Base-by-base conservation (phyloP, 2,797 vertebrate genomes). In the Antennarius maculatus region DNA sequence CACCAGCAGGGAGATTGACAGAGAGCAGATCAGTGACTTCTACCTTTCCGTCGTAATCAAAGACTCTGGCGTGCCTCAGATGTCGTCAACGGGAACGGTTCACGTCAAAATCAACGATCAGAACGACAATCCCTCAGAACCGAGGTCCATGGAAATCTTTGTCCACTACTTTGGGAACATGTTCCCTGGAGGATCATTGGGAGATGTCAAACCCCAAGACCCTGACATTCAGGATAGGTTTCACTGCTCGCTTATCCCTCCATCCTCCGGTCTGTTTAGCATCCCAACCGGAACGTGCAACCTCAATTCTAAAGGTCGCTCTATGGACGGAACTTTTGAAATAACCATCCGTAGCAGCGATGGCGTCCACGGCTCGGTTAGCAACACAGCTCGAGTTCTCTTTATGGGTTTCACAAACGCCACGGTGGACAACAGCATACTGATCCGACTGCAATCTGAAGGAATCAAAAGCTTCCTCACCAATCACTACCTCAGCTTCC, bases 1-100 rank as follows among this genome's bases (percentile, higher is more conserved):
- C 18, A 99, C 97, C 0, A 96, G 95, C 0, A 88, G 96, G 18
- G 97, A 98, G 90, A 97, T 99, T 0, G 97, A 99, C 90, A 91
- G 98, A 65, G 98, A 99, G 74, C 96, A 97, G 87, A 96, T 96
- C 16, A 93, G 95, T 0, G 93, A 97, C 77, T 99, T 99, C 87
- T 96, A 95, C 67, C 92, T 99, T 70, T 94, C 95, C 0, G 95
- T 99, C 70, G 82, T 97, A 16, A 97, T 96, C 0, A 95, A 95
- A 70, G 98, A 99, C 84, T 98, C 97, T n/a, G 98, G 98, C 0
- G 56, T 96, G 27, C 97, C 98, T 60, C 97, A 97, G 46, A 99
- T 99, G 97, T 98, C 97, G 56, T 99, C 98, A 57, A 99, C 97
- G 0, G 97, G 96, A 80, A 99, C 95, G 0, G 93, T 99, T 75